These are phyloP conservation scores for Pseudotriccus pelzelni DNA, from an alignment of 2,797 vertebrate genomes.

Conservation along the genomic window DNA sequence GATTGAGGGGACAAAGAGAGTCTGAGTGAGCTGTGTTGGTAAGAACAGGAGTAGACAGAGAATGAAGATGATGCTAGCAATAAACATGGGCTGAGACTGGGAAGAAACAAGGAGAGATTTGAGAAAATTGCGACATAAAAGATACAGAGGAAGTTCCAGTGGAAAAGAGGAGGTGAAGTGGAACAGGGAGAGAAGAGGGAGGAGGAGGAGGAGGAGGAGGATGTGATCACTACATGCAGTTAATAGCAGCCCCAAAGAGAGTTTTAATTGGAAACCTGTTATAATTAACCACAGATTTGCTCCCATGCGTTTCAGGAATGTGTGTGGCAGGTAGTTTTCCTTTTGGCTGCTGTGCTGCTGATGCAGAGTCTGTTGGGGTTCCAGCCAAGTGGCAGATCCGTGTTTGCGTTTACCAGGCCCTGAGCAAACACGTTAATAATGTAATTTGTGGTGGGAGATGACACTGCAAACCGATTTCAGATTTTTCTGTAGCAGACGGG, in stretches of 20 bases:
- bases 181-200: neutral
- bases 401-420: neutral
- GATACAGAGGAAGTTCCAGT: neutral
- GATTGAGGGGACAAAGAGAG: neutral
- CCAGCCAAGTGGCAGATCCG: neutral
- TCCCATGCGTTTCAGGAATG: constrained; percentile 4
- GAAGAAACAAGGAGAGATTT: neutral
- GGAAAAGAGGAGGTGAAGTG: neutral
- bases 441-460: neutral
- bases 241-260: neutral
- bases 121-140: neutral
- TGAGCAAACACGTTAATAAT: neutral
- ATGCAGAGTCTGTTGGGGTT: neutral
- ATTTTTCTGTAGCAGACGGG: neutral
- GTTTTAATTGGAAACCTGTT: constrained; percentile 19
- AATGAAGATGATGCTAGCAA: neutral
- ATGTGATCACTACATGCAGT: neutral
- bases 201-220: neutral
- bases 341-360: neutral
- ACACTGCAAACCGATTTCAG: neutral
- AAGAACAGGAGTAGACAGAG: neutral
- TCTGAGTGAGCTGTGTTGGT: neutral
- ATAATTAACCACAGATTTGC: neutral
- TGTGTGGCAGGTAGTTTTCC: neutral
- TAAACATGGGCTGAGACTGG: neutral